phyloP scores from a whole-genome alignment of 2,113 vertebrate species.

The Callithrix jacchus region DNA sequence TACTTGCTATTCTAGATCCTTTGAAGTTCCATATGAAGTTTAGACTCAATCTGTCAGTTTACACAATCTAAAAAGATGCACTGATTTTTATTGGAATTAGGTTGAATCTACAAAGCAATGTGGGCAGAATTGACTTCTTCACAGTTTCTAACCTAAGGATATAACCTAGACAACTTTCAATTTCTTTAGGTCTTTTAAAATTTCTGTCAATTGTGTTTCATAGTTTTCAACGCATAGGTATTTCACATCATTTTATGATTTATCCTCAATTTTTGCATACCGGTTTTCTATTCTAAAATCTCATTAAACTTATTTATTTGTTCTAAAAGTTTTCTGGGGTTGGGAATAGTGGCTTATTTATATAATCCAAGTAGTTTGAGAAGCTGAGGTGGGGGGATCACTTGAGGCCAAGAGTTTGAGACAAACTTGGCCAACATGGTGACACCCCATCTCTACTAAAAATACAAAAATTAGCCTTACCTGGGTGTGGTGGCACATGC shows the following conservation, averaged over 20 bases:
- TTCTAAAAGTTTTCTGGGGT: neutral
- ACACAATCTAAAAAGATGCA: neutral
- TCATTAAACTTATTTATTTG: neutral
- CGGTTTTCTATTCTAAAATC: neutral
- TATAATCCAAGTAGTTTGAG: too few species aligned
- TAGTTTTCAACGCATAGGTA: neutral
- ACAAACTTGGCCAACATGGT: too few species aligned
- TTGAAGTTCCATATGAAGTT: neutral
- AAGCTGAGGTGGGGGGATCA: too few species aligned
- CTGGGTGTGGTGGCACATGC: too few species aligned
- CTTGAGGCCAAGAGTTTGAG: too few species aligned
- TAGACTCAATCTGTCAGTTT: neutral
- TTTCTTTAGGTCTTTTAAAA: neutral
- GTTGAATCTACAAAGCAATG: neutral
- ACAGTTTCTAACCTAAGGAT: neutral
- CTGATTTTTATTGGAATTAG: neutral
- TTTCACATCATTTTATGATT: neutral
- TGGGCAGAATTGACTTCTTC: neutral
- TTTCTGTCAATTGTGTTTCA: neutral
- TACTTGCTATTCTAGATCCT: neutral
- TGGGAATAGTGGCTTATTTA: too few species aligned
- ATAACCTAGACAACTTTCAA: neutral
- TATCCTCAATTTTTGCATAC: neutral
- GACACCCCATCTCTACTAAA: too few species aligned
- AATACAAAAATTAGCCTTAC: too few species aligned